Base-by-base conservation (phyloP, 2,888 invertebrate species). In the Pristionchus japonicus region DNA sequence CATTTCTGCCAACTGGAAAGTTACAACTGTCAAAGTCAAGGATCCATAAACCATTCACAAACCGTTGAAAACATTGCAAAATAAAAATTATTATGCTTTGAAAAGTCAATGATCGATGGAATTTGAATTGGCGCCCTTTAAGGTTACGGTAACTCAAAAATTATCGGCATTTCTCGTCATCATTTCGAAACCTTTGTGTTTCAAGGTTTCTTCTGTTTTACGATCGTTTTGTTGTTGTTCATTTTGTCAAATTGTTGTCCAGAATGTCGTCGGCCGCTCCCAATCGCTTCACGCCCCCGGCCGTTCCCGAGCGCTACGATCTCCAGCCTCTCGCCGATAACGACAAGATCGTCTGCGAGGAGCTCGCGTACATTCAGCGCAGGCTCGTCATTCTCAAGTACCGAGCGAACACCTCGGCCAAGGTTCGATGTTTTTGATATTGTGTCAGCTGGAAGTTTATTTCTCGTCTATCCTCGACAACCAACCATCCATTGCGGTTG, bases 1-100 rank as follows among this genome's bases (percentile, higher is more conserved):
- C 52, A 86, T 86, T 34, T 20, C 27, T 11, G 86, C 49, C 49
- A 47, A 86, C 34, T 86, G 86, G 86, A 70, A 52, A 34, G 31
- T 34, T 1, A 74, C 86, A 0, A 86, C 47, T 7, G 31, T 83
- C 49, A 37, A 27, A 27, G 23, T 31, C 52, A 52, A 83, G 31
- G 37, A 83, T 52, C 27, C n/a, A 40, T 83, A 4, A 83, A 34
- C 7, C 20, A 0, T 11, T 6, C 15, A 74, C 20, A 40, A 34
- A 74, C 3, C 17, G 9, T 20, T 15, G 37, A 47, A 40, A 47
- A 27, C 11, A n/a, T 43, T 7, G 11, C 1, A 43, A 43, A 77
- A 47, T n/a, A n/a, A 74, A 74, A 43, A 77, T 43, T 27, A 43
- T 27, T n/a, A 23, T 40, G 20, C 43, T 40, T 74, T n/a, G n/a